Evolutionary conservation across 1,140 invertebrate genomes (phyloP).

Genomic region (Paralvinella palmiformis): DNA sequence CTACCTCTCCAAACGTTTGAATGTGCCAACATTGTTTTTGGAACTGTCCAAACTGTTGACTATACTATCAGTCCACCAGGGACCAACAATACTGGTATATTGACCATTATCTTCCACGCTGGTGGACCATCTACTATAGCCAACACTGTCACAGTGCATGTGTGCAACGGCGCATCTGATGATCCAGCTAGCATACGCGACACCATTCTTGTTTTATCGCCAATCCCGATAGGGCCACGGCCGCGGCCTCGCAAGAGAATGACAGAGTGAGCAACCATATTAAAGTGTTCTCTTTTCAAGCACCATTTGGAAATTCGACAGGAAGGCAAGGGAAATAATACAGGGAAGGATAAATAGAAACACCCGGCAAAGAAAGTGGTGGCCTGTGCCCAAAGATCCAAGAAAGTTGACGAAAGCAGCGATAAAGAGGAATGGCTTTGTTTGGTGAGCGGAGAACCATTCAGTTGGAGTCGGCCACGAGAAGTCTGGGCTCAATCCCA

Average conservation of each 20-base stretch:
- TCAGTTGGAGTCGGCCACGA: neutral
- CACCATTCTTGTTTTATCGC: neutral
- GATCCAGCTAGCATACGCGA: neutral
- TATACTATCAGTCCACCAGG: neutral
- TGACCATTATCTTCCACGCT: neutral
- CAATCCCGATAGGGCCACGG: neutral
- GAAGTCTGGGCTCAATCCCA: neutral
- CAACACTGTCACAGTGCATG: neutral
- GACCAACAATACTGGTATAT: neutral
- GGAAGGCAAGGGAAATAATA: no score
- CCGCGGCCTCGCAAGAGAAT: neutral
- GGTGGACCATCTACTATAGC: neutral
- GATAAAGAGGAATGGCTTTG: neutral
- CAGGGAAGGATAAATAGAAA: no score
- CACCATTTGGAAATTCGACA: neutral
- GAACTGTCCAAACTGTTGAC: no score
- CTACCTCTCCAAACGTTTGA: no score
- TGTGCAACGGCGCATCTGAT: neutral
- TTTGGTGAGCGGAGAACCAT: constrained; percentile 1
- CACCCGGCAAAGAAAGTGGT: neutral
- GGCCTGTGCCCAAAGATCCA: neutral
- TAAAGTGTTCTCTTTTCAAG: neutral
- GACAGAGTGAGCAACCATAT: neutral
- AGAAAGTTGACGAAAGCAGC: constrained; percentile 4
- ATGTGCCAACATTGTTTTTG: no score